phyloP scores from a whole-genome alignment of 2,797 vertebrate species.

The Darevskia mixta region DNA sequence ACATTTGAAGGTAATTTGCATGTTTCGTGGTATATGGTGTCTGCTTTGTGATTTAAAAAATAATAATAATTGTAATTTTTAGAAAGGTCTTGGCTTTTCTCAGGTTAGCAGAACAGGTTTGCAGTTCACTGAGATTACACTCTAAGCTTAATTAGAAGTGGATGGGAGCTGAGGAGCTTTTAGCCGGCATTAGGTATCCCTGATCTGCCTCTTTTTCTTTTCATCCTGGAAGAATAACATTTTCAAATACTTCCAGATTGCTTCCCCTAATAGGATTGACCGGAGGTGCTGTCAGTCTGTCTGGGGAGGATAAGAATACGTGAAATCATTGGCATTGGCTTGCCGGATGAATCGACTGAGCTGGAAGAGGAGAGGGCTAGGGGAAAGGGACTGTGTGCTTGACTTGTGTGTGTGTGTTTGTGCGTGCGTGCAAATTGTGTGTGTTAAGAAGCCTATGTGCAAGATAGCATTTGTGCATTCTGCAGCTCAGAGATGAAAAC shows the following conservation, averaged over 20 bases:
- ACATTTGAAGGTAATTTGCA: constrained; percentile 47
- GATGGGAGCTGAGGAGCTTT: constrained; percentile 64
- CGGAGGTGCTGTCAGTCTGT: constrained; percentile 57
- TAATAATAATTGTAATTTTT: constrained; percentile 50
- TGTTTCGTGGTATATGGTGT: constrained; percentile 32
- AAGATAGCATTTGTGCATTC: too few relatives aligned
- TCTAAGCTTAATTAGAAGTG: constrained; percentile 73
- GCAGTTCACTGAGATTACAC: constrained; percentile 58
- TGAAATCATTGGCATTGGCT: not conserved
- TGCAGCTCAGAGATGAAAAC: not conserved
- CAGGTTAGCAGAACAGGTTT: constrained; percentile 55
- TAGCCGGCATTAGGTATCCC: constrained; percentile 64
- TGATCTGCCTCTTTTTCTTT: constrained; percentile 65
- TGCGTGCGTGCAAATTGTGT: too few relatives aligned
- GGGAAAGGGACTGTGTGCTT: too few relatives aligned
- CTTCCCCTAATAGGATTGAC: constrained; percentile 65
- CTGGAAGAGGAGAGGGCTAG: too few relatives aligned
- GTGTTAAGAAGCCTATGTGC: too few relatives aligned
- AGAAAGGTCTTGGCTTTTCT: constrained; percentile 50
- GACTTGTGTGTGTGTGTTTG: too few relatives aligned
- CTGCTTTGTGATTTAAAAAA: constrained; percentile 55
- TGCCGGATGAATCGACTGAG: not conserved
- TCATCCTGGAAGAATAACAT: constrained; percentile 58
- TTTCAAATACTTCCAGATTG: constrained; percentile 69
- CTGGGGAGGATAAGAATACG: constrained; percentile 37